These are phyloP conservation scores for Rhea americana DNA, from an alignment of 2,113 vertebrate genomes.

Conservation along the genomic window DNA sequence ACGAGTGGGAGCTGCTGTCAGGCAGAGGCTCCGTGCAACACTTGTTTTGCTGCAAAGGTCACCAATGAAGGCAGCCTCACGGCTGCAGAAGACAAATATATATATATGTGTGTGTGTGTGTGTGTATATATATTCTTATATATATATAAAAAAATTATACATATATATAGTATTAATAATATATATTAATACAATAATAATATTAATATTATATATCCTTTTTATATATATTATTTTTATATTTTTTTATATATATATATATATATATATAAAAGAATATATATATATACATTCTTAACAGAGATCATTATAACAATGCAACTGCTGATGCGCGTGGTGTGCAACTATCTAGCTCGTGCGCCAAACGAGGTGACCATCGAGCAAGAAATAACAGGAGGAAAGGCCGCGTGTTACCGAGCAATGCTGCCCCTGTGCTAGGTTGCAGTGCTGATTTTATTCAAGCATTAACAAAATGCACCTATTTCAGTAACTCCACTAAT, in stretches of 20 bases:
- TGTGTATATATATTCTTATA: too few relatives aligned
- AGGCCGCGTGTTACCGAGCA: constrained; percentile 27
- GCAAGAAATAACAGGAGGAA: constrained; percentile 48
- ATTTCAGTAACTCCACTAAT: constrained; percentile 78
- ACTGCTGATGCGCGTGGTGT: constrained; percentile 70
- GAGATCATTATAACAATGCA: constrained; percentile 22
- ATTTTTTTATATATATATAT: too few relatives aligned
- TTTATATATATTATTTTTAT: too few relatives aligned
- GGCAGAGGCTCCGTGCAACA: constrained; percentile 68
- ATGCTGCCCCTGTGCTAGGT: not conserved
- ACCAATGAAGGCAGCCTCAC: constrained; percentile 68
- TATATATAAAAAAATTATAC: too few relatives aligned
- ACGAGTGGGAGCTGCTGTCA: constrained; percentile 73
- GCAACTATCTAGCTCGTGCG: constrained; percentile 80
- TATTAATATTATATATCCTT: too few relatives aligned
- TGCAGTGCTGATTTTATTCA: constrained; percentile 40
- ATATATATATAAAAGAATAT: too few relatives aligned
- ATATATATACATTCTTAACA: too few relatives aligned
- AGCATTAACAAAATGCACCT: constrained; percentile 60
- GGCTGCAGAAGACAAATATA: constrained; percentile 60
- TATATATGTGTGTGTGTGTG: too few relatives aligned
- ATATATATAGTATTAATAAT: too few relatives aligned
- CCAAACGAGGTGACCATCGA: constrained; percentile 55
- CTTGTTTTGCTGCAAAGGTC: constrained; percentile 68
- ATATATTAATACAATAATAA: too few relatives aligned